These are phyloP conservation scores for Lepeophtheirus nordmannii DNA, from an alignment of 2,888 invertebrate genomes.

Conservation along the genomic window DNA sequence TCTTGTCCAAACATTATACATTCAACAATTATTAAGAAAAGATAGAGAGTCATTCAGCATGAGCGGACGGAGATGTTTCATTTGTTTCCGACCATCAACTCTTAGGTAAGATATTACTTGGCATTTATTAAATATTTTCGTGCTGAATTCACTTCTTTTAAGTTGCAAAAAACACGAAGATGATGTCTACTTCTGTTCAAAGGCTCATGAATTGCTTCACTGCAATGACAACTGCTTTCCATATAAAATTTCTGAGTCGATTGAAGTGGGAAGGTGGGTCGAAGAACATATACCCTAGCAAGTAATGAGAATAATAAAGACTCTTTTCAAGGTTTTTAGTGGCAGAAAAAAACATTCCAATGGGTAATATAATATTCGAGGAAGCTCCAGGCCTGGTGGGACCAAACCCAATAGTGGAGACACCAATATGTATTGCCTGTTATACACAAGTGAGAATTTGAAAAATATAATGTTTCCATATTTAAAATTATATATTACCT, in stretches of 20 bases:
- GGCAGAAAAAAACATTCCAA: not conserved
- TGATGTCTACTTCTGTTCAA: not conserved
- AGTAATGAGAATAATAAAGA: not conserved
- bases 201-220: not conserved
- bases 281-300: not conserved
- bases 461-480: not conserved
- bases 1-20: too few species aligned
- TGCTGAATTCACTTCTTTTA: not conserved
- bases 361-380: not conserved
- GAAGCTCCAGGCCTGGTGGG: not conserved
- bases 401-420: not conserved
- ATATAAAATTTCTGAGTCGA: not conserved
- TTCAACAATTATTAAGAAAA: too few species aligned
- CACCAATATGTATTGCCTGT: constrained; percentile 1
- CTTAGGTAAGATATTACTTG: too few species aligned
- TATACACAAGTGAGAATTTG: not conserved
- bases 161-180: not conserved
- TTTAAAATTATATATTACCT: not conserved
- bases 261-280: not conserved
- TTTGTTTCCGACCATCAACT: too few species aligned
- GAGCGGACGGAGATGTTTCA: too few species aligned
- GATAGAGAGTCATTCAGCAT: too few species aligned
- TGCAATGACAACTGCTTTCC: not conserved
- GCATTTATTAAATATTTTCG: too few species aligned
- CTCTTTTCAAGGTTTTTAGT: not conserved